phyloP scores from a whole-genome alignment of 2,113 vertebrate species.

The Argyrosomus japonicus region DNA sequence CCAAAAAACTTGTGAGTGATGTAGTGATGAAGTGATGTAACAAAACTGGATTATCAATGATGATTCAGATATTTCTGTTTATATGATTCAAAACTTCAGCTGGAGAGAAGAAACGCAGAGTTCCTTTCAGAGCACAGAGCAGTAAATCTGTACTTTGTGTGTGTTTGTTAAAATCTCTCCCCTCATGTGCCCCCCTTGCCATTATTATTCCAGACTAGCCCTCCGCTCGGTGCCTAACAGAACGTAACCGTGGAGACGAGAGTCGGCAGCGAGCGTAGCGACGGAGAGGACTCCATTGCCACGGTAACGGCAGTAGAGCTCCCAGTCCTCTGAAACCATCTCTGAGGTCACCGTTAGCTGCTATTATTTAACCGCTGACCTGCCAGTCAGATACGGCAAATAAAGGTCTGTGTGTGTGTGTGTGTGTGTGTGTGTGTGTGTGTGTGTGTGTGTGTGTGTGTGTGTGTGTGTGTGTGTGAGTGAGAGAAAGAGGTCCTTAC shows the following conservation, averaged over 20 bases:
- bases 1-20: neutral
- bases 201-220: conserved; percentile 66
- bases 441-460: too few relatives aligned
- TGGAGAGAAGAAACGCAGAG: neutral
- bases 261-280: conserved; percentile 51
- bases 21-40: neutral
- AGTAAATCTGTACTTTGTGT: conserved; percentile 13
- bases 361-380: conserved; percentile 23
- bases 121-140: neutral
- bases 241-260: conserved; percentile 65
- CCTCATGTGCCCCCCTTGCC: conserved; percentile 28
- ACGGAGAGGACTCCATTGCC: conserved; percentile 60
- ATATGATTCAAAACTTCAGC: neutral
- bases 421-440: too few relatives aligned
- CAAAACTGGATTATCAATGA: neutral
- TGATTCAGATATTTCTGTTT: neutral
- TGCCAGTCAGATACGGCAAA: conserved; percentile 7
- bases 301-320: conserved; percentile 63
- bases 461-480: too few relatives aligned
- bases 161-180: conserved; percentile 33
- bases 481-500: too few relatives aligned
- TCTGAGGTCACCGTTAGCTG: conserved; percentile 42
- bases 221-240: conserved; percentile 35
- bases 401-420: neutral
- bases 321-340: conserved; percentile 34